These are phyloP conservation scores for Tanytarsus gracilentus DNA, from an alignment of 2,888 invertebrate species.

Conservation along the genomic window DNA sequence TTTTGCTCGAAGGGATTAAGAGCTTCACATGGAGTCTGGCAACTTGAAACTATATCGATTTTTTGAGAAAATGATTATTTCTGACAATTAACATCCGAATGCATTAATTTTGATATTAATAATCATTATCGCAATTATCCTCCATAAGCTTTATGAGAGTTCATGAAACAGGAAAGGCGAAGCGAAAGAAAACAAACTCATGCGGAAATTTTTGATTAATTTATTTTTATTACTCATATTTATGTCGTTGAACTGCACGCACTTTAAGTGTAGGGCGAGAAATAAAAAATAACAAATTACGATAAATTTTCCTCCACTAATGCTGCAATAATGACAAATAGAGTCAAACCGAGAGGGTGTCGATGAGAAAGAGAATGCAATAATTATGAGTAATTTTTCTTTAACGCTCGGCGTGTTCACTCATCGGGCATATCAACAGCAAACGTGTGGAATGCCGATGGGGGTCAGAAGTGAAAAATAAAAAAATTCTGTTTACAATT, in stretches of 20 bases:
- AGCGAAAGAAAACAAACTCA: neutral
- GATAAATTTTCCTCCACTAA: neutral
- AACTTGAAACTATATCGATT: no score
- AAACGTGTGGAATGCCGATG: no score
- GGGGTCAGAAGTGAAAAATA: no score
- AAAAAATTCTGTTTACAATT: no score
- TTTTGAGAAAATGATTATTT: no score
- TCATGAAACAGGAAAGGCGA: no score
- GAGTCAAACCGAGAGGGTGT: neutral
- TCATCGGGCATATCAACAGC: neutral
- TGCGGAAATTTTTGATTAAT: neutral
- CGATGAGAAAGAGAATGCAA: neutral
- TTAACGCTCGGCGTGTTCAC: neutral
- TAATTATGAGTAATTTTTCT: slow-evolving; percentile 1
- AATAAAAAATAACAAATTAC: neutral
- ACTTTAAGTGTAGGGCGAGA: neutral
- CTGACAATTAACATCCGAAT: no score
- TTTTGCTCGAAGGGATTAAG: no score
- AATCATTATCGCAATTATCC: no score
- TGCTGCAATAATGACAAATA: neutral
- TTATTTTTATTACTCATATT: neutral
- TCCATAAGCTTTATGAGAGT: no score
- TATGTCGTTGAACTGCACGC: neutral
- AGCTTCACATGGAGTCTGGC: no score
- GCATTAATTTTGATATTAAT: no score